Evolutionary conservation across 2,113 vertebrate species (phyloP).

Genomic region (Silurus asotus): DNA sequence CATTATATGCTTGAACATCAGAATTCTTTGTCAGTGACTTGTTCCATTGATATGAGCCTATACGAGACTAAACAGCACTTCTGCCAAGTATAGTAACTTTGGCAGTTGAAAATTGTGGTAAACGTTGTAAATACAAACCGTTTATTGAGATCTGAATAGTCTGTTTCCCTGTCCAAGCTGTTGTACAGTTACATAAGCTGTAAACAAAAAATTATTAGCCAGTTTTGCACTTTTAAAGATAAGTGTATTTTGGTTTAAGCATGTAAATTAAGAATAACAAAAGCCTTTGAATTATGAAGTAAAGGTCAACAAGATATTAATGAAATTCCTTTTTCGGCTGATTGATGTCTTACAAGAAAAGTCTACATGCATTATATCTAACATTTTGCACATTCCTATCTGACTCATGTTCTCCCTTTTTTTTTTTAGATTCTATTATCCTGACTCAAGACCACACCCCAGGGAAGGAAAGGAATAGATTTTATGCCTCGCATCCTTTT

Average conservation of each 20-base stretch:
- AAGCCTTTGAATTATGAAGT: not conserved
- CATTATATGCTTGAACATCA: too few species aligned
- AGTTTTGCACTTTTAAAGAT: not conserved
- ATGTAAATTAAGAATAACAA: not conserved
- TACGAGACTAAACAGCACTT: not conserved
- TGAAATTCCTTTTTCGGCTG: not conserved
- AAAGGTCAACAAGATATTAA: not conserved
- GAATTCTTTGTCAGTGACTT: too few species aligned
- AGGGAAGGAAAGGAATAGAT: conserved; percentile 32
- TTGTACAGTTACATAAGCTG: not conserved
- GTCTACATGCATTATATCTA: not conserved
- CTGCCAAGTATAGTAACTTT: not conserved
- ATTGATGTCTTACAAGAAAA: not conserved
- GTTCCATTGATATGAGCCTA: not conserved
- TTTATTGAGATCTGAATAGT: not conserved
- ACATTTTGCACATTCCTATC: not conserved
- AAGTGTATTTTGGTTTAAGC: not conserved
- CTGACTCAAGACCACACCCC: conserved; percentile 21
- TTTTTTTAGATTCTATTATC: conserved; percentile 39
- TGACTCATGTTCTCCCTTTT: conserved; percentile 1
- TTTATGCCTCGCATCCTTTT: conserved; percentile 25
- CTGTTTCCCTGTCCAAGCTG: not conserved
- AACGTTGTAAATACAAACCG: not conserved
- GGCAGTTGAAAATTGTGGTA: not conserved
- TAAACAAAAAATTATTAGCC: not conserved